These are phyloP conservation scores for Linhomoeus sp. DNA, from an alignment of 2,888 invertebrate genomes.

Conservation along the genomic window DNA sequence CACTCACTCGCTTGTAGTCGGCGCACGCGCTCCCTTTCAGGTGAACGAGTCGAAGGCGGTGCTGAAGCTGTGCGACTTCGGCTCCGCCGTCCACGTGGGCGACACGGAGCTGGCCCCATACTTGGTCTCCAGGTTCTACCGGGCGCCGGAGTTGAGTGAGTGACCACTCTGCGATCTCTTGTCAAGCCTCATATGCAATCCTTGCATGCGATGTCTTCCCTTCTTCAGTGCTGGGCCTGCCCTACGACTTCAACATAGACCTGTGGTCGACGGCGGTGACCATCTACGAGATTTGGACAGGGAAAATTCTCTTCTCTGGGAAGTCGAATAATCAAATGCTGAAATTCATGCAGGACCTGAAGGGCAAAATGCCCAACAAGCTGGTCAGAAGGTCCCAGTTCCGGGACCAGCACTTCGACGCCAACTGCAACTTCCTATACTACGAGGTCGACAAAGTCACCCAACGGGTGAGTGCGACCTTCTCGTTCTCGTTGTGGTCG, in stretches of 20 bases:
- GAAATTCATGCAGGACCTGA: slow-evolving; percentile 92
- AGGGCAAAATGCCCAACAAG: slow-evolving; percentile 93
- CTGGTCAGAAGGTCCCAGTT: slow-evolving; percentile 80
- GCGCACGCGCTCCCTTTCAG: slow-evolving; percentile 30
- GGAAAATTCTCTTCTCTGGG: slow-evolving; percentile 93
- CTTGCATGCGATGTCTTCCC: neutral
- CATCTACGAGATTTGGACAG: slow-evolving; percentile 89
- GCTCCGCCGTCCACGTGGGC: slow-evolving; percentile 62
- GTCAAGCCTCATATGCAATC: neutral
- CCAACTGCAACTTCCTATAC: slow-evolving; percentile 81
- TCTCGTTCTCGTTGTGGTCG: too few species aligned
- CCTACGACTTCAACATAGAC: slow-evolving; percentile 91
- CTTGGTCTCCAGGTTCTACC: slow-evolving; percentile 88
- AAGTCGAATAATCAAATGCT: slow-evolving; percentile 95
- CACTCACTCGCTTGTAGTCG: too few species aligned
- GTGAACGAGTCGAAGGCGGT: slow-evolving; percentile 85
- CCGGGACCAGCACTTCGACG: slow-evolving; percentile 87
- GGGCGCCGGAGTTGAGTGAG: slow-evolving; percentile 88
- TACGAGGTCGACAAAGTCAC: slow-evolving; percentile 95
- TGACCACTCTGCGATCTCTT: neutral
- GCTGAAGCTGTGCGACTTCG: slow-evolving; percentile 94
- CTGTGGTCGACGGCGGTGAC: slow-evolving; percentile 98
- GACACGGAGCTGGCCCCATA: slow-evolving; percentile 97
- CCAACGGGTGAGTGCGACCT: slow-evolving; percentile 50
- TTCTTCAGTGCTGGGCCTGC: slow-evolving; percentile 60